phyloP scores from a whole-genome alignment of 2,888 invertebrate species.

The Odontomyia ornata region DNA sequence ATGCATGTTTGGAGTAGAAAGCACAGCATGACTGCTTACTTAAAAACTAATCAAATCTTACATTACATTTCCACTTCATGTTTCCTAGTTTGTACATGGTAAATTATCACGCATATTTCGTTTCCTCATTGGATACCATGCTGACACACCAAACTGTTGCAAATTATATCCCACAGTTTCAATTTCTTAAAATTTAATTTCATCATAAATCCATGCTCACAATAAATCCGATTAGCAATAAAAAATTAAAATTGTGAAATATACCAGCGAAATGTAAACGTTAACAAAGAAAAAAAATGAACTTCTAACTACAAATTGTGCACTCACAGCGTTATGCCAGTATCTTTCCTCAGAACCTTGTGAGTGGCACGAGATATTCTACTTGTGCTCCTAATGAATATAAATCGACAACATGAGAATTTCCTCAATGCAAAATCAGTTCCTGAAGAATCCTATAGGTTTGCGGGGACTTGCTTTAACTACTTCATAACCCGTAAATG shows the following conservation, averaged over 20 bases:
- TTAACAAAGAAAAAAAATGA: background rate
- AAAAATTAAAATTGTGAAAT: constrained; percentile 13
- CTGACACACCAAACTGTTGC: constrained; percentile 25
- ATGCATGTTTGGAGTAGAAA: too few relatives aligned
- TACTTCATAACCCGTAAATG: background rate
- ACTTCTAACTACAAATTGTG: constrained; percentile 6
- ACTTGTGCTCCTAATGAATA: constrained; percentile 38
- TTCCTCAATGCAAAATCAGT: constrained; percentile 30
- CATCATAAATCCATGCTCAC: constrained; percentile 24
- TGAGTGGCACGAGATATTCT: constrained; percentile 12
- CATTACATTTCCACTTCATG: background rate
- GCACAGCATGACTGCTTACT: too few relatives aligned
- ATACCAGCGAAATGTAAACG: background rate
- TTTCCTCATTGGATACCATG: constrained; percentile 7
- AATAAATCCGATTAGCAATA: constrained; percentile 23
- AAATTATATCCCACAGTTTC: constrained; percentile 23
- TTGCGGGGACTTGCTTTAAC: background rate
- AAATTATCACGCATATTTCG: constrained; percentile 37
- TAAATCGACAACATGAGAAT: constrained; percentile 40
- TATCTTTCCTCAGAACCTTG: background rate
- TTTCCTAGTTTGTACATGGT: constrained; percentile 1
- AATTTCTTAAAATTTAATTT: constrained; percentile 33
- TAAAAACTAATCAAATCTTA: background rate
- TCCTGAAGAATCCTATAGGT: constrained; percentile 24
- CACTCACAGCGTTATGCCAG: background rate